These are phyloP conservation scores for Danio choprae DNA, from an alignment of 2,797 vertebrate genomes.

Conservation along the genomic window DNA sequence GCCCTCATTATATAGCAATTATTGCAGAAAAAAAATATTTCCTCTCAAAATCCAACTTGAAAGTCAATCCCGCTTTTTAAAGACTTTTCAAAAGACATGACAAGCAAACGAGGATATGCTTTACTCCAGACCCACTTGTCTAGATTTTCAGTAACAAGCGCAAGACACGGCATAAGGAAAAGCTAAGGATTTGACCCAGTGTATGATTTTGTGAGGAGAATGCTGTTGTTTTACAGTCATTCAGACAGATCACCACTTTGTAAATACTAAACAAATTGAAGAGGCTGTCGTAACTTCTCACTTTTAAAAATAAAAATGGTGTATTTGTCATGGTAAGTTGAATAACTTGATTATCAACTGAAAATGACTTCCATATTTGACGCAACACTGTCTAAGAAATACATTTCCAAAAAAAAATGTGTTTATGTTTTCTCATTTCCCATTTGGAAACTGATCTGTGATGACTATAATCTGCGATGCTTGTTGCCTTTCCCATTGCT, in stretches of 20 bases:
- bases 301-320: conserved; percentile 1
- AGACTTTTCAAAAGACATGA: conserved; percentile 72
- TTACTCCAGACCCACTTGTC: conserved; percentile 33
- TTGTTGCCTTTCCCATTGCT: not conserved
- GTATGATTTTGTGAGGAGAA: conserved; percentile 42
- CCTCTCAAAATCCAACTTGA: conserved; percentile 75
- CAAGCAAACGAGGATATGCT: conserved; percentile 61
- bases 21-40: conserved; percentile 71
- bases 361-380: conserved; percentile 12
- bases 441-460: conserved; percentile 28
- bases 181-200: conserved; percentile 44
- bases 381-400: not conserved
- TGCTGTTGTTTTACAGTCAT: conserved; percentile 49
- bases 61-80: conserved; percentile 74
- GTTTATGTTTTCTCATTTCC: conserved; percentile 20
- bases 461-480: not conserved
- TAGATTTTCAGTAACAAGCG: conserved; percentile 66
- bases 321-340: conserved; percentile 34
- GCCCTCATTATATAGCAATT: conserved; percentile 89
- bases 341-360: not conserved
- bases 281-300: not conserved
- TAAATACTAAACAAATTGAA: not conserved
- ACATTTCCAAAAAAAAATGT: conserved; percentile 30
- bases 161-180: conserved; percentile 61
- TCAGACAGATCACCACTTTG: not conserved